A percentile compares a stretch with the other conserved stretches of the same genome.
phyloP scores from a whole-genome alignment of 2,888 invertebrate species.

The Xanthorhoe designata region DNA sequence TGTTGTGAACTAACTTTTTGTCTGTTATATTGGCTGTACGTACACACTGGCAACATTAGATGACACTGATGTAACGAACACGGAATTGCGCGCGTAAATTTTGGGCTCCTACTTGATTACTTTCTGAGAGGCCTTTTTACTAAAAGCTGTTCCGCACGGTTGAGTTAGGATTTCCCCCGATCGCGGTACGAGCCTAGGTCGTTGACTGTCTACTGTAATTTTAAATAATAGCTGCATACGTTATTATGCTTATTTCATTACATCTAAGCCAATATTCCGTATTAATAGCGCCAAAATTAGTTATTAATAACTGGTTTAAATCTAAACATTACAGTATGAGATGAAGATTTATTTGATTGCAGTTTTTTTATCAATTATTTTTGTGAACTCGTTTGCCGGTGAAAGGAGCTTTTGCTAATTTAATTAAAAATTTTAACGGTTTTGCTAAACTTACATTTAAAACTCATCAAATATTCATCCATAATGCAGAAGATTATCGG shows the following conservation, averaged over 20 bases:
- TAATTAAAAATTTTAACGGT: constrained; percentile 15
- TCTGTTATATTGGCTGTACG: no score
- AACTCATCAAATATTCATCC: background rate
- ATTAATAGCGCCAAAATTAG: constrained; percentile 15
- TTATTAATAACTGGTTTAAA: constrained; percentile 23
- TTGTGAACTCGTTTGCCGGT: constrained; percentile 13
- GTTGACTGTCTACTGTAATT: constrained; percentile 57
- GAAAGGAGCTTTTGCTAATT: constrained; percentile 21
- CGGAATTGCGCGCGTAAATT: constrained; percentile 18
- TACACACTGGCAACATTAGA: background rate
- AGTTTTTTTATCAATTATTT: constrained; percentile 18
- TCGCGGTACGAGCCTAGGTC: constrained; percentile 55
- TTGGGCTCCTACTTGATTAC: constrained; percentile 42
- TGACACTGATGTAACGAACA: background rate
- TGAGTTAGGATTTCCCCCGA: constrained; percentile 62
- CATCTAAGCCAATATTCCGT: constrained; percentile 14
- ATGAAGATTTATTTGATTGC: constrained; percentile 30
- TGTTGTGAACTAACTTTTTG: no score
- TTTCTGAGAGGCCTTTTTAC: constrained; percentile 49
- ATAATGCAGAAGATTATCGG: background rate
- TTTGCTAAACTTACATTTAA: background rate
- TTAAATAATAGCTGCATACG: constrained; percentile 44
- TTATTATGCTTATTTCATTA: constrained; percentile 30
- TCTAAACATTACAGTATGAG: constrained; percentile 7
- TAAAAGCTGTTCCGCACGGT: constrained; percentile 55